Conservation (phyloP, 2,888 invertebrate species). For the Rhabditoides inermis region DNA sequence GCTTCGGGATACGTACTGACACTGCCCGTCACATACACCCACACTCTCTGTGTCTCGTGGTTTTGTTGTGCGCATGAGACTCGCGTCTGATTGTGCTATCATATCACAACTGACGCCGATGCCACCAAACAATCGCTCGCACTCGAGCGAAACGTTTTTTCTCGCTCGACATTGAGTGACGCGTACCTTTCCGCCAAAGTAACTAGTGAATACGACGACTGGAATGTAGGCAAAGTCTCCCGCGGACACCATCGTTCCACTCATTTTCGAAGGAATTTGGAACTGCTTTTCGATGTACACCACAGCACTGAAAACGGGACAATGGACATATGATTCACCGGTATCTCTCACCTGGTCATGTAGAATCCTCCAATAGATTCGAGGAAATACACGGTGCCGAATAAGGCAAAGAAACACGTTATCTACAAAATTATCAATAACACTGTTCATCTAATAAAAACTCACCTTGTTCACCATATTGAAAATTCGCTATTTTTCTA, state of each 20-base stretch:
- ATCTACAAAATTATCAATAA: constrained; percentile 17
- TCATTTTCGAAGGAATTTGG: constrained; percentile 48
- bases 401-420: constrained; percentile 38
- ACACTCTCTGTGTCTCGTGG: too few species aligned
- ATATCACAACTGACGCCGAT: too few species aligned
- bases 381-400: constrained; percentile 48
- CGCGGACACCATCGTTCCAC: constrained; percentile 51
- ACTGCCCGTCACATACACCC: too few species aligned
- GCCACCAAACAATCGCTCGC: too few species aligned
- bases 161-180: too few species aligned
- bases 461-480: too few species aligned
- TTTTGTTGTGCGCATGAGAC: too few species aligned
- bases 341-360: constrained; percentile 42
- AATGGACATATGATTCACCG: not conserved
- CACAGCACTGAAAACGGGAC: constrained; percentile 37
- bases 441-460: too few species aligned
- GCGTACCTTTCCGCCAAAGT: constrained; percentile 46
- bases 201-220: constrained; percentile 48
- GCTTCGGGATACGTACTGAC: too few species aligned
- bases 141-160: too few species aligned
- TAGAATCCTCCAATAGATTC: constrained; percentile 52
- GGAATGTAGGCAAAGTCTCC: constrained; percentile 51
- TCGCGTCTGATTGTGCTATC: too few species aligned
- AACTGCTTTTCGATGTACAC: constrained; percentile 51
- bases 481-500: too few species aligned